Evolutionary conservation across 2,888 invertebrate genomes (phyloP).

Genomic region (Cetonia aurata): DNA sequence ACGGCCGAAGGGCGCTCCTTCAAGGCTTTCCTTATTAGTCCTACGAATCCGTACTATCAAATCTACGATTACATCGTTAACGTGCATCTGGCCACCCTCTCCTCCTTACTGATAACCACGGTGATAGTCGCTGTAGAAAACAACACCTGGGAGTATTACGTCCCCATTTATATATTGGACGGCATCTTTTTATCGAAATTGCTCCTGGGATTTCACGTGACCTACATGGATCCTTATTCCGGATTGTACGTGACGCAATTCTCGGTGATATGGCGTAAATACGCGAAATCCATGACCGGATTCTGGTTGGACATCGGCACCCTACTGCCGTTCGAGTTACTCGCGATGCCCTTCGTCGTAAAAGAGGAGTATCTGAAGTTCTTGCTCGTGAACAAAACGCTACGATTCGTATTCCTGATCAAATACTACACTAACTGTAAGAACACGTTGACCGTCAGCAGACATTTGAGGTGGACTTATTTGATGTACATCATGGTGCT

Average conservation of each 20-base stretch:
- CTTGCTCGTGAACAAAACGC: slow-evolving; percentile 43
- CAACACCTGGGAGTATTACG: neutral
- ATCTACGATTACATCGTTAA: slow-evolving; percentile 48
- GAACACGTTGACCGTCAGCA: slow-evolving; percentile 45
- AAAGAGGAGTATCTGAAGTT: slow-evolving; percentile 4
- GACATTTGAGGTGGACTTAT: slow-evolving; percentile 51
- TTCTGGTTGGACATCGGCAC: slow-evolving; percentile 52
- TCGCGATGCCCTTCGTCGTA: slow-evolving; percentile 27
- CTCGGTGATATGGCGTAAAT: slow-evolving; percentile 46
- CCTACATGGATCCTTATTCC: slow-evolving; percentile 51
- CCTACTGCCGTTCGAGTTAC: slow-evolving; percentile 49
- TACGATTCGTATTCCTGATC: slow-evolving; percentile 46
- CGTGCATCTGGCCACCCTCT: slow-evolving; percentile 46
- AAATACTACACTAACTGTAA: slow-evolving; percentile 45
- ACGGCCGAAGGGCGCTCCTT: neutral
- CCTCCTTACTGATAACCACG: slow-evolving; percentile 41
- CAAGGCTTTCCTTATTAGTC: slow-evolving; percentile 20
- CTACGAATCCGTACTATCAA: slow-evolving; percentile 39
- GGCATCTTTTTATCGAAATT: slow-evolving; percentile 48
- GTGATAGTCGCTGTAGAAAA: slow-evolving; percentile 33
- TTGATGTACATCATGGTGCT: slow-evolving; percentile 45
- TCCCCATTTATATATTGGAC: slow-evolving; percentile 39
- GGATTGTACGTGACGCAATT: slow-evolving; percentile 47
- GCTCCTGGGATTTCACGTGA: slow-evolving; percentile 49
- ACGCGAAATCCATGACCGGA: slow-evolving; percentile 39